Evolutionary conservation across 2,888 invertebrate genomes (phyloP).

Genomic region (Punctoribates punctum): DNA sequence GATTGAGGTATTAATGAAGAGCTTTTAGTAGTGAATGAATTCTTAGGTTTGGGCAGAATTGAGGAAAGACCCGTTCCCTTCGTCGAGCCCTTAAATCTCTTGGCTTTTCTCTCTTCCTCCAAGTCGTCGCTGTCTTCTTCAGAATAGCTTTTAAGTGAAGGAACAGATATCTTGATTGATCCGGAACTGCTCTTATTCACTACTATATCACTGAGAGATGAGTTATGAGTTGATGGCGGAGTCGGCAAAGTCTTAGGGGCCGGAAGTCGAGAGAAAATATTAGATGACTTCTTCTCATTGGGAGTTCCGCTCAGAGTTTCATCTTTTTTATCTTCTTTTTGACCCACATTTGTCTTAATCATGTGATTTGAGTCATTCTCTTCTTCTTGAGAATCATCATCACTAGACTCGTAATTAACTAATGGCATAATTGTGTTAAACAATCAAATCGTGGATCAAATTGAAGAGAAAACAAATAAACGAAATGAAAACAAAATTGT

Average conservation of each 20-base stretch:
- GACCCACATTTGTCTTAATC: not conserved
- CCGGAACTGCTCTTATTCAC: constrained; percentile 1
- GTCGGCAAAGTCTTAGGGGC: not conserved
- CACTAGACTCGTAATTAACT: constrained; percentile 42
- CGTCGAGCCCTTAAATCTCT: constrained; percentile 26
- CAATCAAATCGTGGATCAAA: no score
- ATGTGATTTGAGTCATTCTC: not conserved
- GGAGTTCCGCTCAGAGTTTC: not conserved
- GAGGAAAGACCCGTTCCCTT: constrained; percentile 35
- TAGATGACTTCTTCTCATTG: not conserved
- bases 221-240: not conserved
- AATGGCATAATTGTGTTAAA: constrained; percentile 36
- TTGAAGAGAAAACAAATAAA: not conserved
- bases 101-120: constrained; percentile 32
- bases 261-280: not conserved
- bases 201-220: constrained; percentile 16
- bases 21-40: not conserved
- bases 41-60: constrained; percentile 41
- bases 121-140: constrained; percentile 37
- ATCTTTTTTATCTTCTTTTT: not conserved
- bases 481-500: not conserved
- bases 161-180: constrained; percentile 35
- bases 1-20: constrained; percentile 26
- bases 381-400: constrained; percentile 39
- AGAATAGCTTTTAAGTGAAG: not conserved